Base-by-base conservation (phyloP, 2,888 invertebrate species). In the Nephrocerus scutellatus region DNA sequence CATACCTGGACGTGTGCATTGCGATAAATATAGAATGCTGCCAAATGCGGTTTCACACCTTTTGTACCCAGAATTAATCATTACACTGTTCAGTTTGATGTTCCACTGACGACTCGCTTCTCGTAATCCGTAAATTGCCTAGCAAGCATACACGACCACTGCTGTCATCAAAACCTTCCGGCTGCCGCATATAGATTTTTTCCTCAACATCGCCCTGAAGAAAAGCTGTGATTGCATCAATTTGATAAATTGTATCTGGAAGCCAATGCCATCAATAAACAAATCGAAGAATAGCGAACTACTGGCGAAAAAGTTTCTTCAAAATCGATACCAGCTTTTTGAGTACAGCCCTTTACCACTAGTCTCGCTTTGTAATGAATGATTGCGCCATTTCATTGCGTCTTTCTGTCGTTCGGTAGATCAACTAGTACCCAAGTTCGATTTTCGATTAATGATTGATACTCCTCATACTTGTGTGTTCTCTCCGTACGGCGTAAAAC, bases 271-370 rank as follows among this genome's bases (percentile, higher is more conserved):
- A n/a, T n/a, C n/a, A n/a, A n/a, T n/a, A n/a, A n/a, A n/a, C n/a
- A n/a, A n/a, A n/a, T n/a, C n/a, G n/a, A n/a, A n/a, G n/a, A n/a
- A n/a, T n/a, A n/a, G n/a, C n/a, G n/a, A n/a, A n/a, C n/a, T n/a
- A n/a, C n/a, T n/a, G n/a, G n/a, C n/a, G n/a, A n/a, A n/a, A n/a
- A n/a, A n/a, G n/a, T n/a, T n/a, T n/a, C n/a, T n/a, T 30, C 33
- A 18, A 45, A 49, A 21, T 52, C 46, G n/a, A 43, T 30, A 4
- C 43, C 47, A 7, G 29, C 6, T 22, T 21, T 41, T 26, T 56
- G 54, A 6, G 32, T 25, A 26, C 37, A 56, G 7, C 53, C 54
- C 47, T 52, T 52, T 5, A 47, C 46, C 0, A 54, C 53, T 3
- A 54, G 36, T 14, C 52, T 28, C 48, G 53, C 41, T 48, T 47